Percentiles rank a stretch among this genome's conserved stretches.
Evolutionary conservation across 2,797 vertebrate genomes (phyloP).

Genomic region (Neomorphus geoffroyi): DNA sequence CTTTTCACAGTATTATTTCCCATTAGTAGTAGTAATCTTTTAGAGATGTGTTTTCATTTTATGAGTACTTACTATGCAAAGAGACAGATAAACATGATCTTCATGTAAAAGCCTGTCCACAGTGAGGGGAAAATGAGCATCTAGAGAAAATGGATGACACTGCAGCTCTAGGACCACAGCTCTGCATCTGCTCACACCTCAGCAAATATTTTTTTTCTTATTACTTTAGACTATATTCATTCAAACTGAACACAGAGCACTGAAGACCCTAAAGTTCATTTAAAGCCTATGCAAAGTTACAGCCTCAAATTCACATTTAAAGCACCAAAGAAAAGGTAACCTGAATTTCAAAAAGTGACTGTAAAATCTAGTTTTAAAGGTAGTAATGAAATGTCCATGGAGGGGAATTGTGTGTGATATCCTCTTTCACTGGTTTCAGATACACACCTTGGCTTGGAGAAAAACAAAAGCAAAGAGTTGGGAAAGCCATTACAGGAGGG

Average conservation of each 20-base stretch:
- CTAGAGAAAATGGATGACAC: not conserved
- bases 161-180: not conserved
- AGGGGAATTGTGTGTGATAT: not conserved
- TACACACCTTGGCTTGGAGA: not conserved
- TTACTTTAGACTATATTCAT: not conserved
- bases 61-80: not conserved
- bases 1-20: not conserved
- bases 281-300: not conserved
- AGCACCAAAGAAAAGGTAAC: not conserved
- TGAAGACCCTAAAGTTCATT: not conserved
- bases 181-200: not conserved
- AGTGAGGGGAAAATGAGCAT: not conserved
- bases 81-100: not conserved
- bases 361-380: not conserved
- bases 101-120: not conserved
- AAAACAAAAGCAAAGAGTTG: not conserved
- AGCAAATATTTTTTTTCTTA: not conserved
- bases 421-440: not conserved
- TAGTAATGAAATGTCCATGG: not conserved
- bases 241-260: not conserved
- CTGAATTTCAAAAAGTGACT: not conserved
- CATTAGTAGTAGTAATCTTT: not conserved
- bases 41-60: not conserved
- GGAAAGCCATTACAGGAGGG: constrained; percentile 14
- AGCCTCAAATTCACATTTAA: not conserved